These are phyloP conservation scores for Palythoa heliodiscus DNA, from an alignment of 92 coral and sea anemone species.

Conservation along the genomic window DNA sequence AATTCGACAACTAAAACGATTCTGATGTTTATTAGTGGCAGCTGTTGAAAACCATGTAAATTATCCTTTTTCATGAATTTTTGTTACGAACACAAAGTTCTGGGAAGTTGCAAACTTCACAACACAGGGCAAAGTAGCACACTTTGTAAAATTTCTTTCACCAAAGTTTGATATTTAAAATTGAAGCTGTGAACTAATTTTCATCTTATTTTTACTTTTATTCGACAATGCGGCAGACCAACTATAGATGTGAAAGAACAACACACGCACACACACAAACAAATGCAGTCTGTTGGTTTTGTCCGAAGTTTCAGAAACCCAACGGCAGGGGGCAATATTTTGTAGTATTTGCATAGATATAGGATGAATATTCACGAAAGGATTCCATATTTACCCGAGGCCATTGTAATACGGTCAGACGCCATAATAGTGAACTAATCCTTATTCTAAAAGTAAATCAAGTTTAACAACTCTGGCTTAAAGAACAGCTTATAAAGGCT, in stretches of 20 bases:
- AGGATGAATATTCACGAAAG: conserved; percentile 26
- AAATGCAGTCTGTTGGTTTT: neutral
- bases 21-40: conserved; percentile 9
- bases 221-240: neutral
- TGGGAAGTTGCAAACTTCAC: neutral
- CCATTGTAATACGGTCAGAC: neutral
- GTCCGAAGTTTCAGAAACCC: conserved; percentile 32
- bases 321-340: conserved; percentile 52
- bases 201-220: neutral
- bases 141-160: neutral
- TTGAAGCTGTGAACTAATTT: neutral
- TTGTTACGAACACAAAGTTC: neutral
- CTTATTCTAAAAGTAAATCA: conserved; percentile 19
- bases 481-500: neutral
- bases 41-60: conserved; percentile 16
- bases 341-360: conserved; percentile 43
- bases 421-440: neutral
- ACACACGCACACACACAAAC: neutral
- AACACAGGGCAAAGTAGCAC: neutral
- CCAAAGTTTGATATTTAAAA: neutral
- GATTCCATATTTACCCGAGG: conserved; percentile 40
- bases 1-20: neutral
- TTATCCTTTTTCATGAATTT: neutral
- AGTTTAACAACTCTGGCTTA: neutral
- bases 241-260: neutral